Evolutionary conservation across 2,113 vertebrate species (phyloP), one percentile per base, ranked within the genome.

Genomic region (Dascyllus trimaculatus): DNA sequence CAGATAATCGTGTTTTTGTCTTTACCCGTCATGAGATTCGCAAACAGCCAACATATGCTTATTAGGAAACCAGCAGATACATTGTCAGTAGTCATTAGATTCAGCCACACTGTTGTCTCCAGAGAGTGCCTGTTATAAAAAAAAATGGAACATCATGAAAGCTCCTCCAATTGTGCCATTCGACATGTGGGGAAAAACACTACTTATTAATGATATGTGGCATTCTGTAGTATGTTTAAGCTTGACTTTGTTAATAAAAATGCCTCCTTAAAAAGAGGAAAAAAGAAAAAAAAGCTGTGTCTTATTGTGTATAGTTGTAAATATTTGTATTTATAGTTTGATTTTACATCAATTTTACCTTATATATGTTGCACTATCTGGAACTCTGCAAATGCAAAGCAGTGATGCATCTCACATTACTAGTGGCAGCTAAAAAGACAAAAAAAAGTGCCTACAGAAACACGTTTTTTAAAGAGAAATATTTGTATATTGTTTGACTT

Each of bases 21-120:
- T 26, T 54, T 57, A 9, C 15, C 25, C 2, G 1, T 48, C 49
- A 53, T 21, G 2, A 74, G 11, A 18, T 8, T 56, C 24, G 29
- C 52, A 53, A 68, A 76, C 67, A 69, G 84, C 71, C 83, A 82
- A 82, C 82, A 87, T 79, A 78, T 87, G 85, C 72, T 85, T 69
- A 78, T 85, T 73, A 86, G 70, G 45, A 80, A 82, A 89, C 66
- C 70, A 71, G 79, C 35, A 29, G 25, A 77, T 81, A 90, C 52
- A 86, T 67, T 89, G 85, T 91, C 89, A 91, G 49, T 46, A 84
- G 65, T 49, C 60, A 83, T 92, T 85, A 76, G 76, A 91, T 80
- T 85, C 80, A 86, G 66, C 52, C 53, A 60, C 68, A 80, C 67
- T 84, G 51, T 59, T 75, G 61, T 73, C 80, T 71, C 77, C 54